These are phyloP conservation scores for Myotis yumanensis DNA, from an alignment of 2,113 vertebrate genomes.

Conservation along the genomic window DNA sequence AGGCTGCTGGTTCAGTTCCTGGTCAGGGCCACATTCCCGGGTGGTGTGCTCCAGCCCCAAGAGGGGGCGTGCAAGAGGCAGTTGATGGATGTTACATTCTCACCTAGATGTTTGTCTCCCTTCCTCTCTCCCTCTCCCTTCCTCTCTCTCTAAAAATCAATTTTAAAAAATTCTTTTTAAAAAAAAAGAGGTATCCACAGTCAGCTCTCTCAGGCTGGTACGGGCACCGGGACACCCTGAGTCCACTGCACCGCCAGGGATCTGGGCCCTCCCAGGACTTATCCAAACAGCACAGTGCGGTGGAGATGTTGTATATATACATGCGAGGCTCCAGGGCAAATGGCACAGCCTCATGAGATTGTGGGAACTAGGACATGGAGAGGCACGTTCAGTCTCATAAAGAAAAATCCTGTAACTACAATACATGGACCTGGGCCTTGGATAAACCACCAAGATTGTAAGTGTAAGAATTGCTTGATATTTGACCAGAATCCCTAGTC, in stretches of 20 bases:
- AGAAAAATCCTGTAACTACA: background rate
- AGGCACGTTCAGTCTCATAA: background rate
- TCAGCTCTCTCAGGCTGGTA: background rate
- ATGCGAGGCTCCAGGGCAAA: background rate
- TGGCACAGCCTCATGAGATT: background rate
- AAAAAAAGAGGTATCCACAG: background rate
- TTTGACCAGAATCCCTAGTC: background rate
- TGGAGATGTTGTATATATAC: background rate
- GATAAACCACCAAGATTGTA: background rate
- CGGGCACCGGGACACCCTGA: background rate
- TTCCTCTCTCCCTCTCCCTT: too few relatives aligned
- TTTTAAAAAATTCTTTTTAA: too few relatives aligned
- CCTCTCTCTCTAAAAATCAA: too few relatives aligned
- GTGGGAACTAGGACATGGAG: background rate
- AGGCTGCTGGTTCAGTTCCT: too few relatives aligned
- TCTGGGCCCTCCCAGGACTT: background rate
- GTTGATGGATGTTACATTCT: too few relatives aligned
- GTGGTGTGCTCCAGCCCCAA: too few relatives aligned
- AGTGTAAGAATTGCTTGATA: background rate
- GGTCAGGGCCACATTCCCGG: too few relatives aligned
- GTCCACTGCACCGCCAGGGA: rapidly evolving
- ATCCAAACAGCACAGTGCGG: background rate
- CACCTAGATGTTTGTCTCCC: too few relatives aligned
- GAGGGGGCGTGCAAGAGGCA: too few relatives aligned
- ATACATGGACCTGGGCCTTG: background rate